Percentiles rank a stretch among this genome's conserved stretches.
Conservation (phyloP, 2,888 invertebrate species). For the Barypeithes pellucidus region DNA sequence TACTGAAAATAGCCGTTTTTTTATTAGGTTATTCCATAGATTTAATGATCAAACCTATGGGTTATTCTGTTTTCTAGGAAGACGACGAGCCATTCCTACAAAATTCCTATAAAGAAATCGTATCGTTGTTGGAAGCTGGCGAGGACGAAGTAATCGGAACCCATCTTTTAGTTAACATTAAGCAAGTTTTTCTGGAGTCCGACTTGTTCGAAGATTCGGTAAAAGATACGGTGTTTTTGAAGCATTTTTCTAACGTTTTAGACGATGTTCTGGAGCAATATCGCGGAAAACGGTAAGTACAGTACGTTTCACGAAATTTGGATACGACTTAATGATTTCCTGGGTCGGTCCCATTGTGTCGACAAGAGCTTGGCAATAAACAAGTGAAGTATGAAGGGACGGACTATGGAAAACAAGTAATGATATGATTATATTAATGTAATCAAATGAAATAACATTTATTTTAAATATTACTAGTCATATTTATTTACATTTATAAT, state of each 20-base stretch:
- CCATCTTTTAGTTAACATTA: slow-evolving; percentile 72
- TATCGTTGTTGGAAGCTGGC: slow-evolving; percentile 73
- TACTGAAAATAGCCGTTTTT: no score
- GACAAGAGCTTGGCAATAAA: no score
- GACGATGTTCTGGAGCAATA: slow-evolving; percentile 69
- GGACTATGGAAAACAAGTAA: no score
- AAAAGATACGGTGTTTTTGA: slow-evolving; percentile 69
- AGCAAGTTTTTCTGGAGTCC: slow-evolving; percentile 71
- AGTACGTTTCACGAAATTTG: no score
- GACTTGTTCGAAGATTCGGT: slow-evolving; percentile 66
- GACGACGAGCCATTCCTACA: slow-evolving; percentile 49
- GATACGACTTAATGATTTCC: no score
- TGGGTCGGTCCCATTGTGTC: no score
- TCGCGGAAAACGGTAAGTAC: slow-evolving; percentile 70
- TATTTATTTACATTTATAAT: no score
- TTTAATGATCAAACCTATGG: neutral
- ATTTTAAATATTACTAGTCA: no score
- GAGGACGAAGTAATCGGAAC: slow-evolving; percentile 74
- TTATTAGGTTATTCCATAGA: no score
- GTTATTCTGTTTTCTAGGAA: slow-evolving; percentile 50
- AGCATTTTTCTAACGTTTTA: slow-evolving; percentile 69
- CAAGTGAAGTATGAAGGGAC: no score
- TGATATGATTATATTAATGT: no score
- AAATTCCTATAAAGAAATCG: slow-evolving; percentile 71
- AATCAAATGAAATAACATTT: no score